These are phyloP conservation scores for Doryteuthis pealeii DNA, from an alignment of 1,140 invertebrate species.

Conservation along the genomic window DNA sequence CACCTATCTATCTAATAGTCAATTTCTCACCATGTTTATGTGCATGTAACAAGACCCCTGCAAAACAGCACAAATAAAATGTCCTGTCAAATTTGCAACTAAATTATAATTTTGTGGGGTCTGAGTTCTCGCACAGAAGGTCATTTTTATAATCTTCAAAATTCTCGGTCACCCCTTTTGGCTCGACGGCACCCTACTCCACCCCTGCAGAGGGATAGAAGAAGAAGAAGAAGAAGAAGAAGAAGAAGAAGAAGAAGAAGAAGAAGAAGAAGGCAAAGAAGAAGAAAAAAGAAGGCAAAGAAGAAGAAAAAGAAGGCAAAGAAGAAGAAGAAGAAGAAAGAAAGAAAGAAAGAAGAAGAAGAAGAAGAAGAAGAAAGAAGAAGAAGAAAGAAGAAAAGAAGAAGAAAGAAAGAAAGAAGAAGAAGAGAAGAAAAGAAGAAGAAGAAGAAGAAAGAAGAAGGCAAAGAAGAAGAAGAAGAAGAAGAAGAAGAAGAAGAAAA, in stretches of 20 bases:
- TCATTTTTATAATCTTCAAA: too few species aligned
- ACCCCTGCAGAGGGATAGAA: too few species aligned
- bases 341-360: constrained; percentile 1
- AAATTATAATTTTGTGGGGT: too few species aligned
- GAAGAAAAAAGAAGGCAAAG: not conserved
- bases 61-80: too few species aligned
- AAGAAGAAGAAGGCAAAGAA: not conserved
- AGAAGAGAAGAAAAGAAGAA: not conserved
- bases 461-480: not conserved
- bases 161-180: too few species aligned
- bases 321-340: not conserved
- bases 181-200: too few species aligned
- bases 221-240: not conserved
- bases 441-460: not conserved
- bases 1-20: too few species aligned
- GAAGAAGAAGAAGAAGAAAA: not conserved
- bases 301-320: not conserved
- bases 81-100: too few species aligned
- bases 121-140: too few species aligned
- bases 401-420: not conserved
- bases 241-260: not conserved
- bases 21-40: too few species aligned
- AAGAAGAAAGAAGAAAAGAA: not conserved
- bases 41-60: too few species aligned
- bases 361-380: not conserved